Evolutionary conservation across 2,797 vertebrate species (phyloP).

Genomic region (Melanotaenia pygmaea): DNA sequence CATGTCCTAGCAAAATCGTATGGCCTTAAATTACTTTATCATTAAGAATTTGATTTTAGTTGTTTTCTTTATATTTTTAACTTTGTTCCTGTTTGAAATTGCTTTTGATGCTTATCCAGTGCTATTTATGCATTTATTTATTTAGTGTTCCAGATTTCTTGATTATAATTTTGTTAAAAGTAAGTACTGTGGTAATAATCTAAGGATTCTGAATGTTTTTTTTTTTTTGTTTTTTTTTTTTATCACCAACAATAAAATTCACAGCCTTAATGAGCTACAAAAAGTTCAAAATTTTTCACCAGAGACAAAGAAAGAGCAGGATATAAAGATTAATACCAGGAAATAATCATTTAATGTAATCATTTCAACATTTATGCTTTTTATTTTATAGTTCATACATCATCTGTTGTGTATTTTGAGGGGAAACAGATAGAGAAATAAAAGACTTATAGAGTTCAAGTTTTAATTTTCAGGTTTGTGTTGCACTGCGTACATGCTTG

Average conservation of each 20-base stretch:
- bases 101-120: neutral
- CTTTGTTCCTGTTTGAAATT: conserved; percentile 2
- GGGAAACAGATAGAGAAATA: neutral
- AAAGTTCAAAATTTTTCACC: conserved; percentile 35
- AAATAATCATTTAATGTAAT: conserved; percentile 1
- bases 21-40: neutral
- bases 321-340: conserved; percentile 41
- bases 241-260: conserved; percentile 62
- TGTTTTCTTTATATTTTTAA: neutral
- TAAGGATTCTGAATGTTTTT: conserved; percentile 23
- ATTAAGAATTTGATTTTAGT: neutral
- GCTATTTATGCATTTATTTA: neutral
- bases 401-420: neutral
- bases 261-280: conserved; percentile 59
- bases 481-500: conserved; percentile 21
- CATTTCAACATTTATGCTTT: conserved; percentile 10
- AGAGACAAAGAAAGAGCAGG: conserved; percentile 54
- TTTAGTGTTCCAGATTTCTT: neutral
- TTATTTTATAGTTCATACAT: conserved; percentile 20
- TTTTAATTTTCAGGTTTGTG: conserved; percentile 39
- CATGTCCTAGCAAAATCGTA: neutral
- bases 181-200: conserved; percentile 18
- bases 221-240: conserved; percentile 26
- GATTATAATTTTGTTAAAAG: neutral
- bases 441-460: conserved; percentile 8